Percentiles rank a stretch among this genome's conserved stretches.
Evolutionary conservation across 2,797 vertebrate species (phyloP).

Genomic region (Onychomys torridus): DNA sequence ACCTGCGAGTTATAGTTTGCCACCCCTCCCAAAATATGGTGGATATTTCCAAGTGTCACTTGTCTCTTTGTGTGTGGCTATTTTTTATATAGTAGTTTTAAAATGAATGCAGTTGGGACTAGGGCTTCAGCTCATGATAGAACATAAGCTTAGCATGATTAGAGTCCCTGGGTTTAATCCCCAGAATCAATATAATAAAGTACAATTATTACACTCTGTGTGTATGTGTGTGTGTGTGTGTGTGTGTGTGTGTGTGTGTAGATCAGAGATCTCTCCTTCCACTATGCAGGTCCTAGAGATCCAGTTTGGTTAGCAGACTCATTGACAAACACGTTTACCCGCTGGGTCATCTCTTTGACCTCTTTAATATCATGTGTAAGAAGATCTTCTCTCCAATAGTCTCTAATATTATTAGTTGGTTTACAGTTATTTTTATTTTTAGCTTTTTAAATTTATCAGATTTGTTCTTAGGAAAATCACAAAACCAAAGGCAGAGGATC

Average conservation of each 20-base stretch:
- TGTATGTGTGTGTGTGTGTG: neutral
- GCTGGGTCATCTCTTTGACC: neutral
- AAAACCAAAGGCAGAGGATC: neutral
- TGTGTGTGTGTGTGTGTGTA: neutral
- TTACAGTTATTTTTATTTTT: slow-evolving; percentile 37
- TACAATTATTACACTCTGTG: neutral
- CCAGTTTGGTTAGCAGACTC: neutral
- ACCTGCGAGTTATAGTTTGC: neutral
- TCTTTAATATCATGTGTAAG: slow-evolving; percentile 20
- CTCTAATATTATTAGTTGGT: neutral
- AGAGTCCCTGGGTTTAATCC: neutral
- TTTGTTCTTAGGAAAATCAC: slow-evolving; percentile 23
- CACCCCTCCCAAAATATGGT: neutral
- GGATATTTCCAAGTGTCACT: neutral
- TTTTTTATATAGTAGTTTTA: slow-evolving; percentile 33
- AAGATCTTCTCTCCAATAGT: slow-evolving; percentile 13
- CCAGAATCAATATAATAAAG: neutral
- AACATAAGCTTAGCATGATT: neutral
- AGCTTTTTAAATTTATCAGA: slow-evolving; percentile 22
- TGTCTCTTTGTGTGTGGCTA: slow-evolving; percentile 4
- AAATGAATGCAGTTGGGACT: neutral
- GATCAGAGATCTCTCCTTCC: neutral
- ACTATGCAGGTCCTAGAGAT: neutral
- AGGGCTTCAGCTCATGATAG: neutral
- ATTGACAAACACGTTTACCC: too few species aligned